These are phyloP conservation scores for Trinectes maculatus DNA, from an alignment of 2,113 vertebrate genomes.

Conservation along the genomic window DNA sequence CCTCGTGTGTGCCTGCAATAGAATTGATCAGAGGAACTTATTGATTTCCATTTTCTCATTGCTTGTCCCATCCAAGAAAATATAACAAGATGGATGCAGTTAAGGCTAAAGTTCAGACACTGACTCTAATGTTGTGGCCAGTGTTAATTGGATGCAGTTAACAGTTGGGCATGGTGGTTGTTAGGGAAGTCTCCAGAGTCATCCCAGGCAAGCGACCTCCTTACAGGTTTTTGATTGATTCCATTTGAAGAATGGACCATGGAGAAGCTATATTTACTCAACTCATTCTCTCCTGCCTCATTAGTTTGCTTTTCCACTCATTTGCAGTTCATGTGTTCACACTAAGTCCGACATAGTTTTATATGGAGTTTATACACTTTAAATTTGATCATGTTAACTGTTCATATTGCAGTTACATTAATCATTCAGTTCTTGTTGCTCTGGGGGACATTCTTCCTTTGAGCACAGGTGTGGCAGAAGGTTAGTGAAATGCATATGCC, in stretches of 20 bases:
- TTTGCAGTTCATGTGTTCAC: background rate
- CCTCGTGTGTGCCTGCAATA: background rate
- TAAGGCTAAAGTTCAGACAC: constrained; percentile 14
- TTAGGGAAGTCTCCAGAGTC: background rate
- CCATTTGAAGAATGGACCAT: background rate
- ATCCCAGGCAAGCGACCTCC: background rate
- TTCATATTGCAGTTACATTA: no score
- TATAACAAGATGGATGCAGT: constrained; percentile 27
- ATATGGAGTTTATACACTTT: no score
- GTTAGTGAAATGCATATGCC: no score
- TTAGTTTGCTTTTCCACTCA: background rate
- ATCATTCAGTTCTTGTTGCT: no score
- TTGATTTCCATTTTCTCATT: constrained; percentile 36
- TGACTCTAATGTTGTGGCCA: constrained; percentile 12
- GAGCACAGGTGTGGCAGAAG: no score
- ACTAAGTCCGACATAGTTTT: no score
- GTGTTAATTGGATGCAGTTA: constrained; percentile 16
- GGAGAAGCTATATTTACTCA: background rate
- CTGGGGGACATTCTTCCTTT: no score
- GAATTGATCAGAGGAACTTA: background rate
- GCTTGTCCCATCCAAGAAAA: constrained; percentile 11
- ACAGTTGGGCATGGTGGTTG: constrained; percentile 10
- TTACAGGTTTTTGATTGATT: constrained; percentile 6
- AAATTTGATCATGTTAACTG: no score
- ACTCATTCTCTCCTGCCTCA: background rate